These are phyloP conservation scores for Poecilus cupreus DNA, from an alignment of 2,888 invertebrate species.

Conservation along the genomic window DNA sequence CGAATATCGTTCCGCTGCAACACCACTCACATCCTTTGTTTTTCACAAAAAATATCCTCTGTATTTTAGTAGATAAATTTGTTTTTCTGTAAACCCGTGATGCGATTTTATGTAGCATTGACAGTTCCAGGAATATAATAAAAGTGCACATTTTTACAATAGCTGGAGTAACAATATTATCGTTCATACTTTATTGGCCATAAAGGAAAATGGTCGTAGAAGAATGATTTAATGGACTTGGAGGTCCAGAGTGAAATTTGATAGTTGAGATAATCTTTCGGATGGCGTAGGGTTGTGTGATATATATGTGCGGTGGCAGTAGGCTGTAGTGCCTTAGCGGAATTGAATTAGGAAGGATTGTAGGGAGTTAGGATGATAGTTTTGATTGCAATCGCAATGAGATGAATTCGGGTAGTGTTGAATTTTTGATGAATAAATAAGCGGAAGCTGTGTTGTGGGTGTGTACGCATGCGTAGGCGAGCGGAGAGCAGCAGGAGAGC, in stretches of 20 bases:
- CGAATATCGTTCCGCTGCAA: neutral
- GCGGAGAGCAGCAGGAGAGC: neutral
- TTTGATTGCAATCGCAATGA: neutral
- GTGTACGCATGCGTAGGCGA: constrained; percentile 53
- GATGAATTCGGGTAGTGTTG: neutral
- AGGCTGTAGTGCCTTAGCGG: neutral
- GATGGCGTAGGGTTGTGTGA: neutral
- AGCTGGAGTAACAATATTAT: neutral
- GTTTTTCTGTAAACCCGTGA: neutral
- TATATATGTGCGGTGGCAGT: neutral
- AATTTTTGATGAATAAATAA: constrained; percentile 35
- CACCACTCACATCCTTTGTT: constrained; percentile 4
- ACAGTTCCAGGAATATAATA: neutral
- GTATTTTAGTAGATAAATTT: neutral
- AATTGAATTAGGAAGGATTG: neutral
- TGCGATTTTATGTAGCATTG: constrained; percentile 1
- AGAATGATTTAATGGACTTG: neutral
- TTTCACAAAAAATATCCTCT: neutral
- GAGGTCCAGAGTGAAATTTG: neutral
- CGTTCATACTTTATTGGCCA: neutral
- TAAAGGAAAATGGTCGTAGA: neutral
- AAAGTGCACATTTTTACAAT: neutral
- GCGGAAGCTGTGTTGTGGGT: constrained; percentile 6
- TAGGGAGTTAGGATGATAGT: neutral
- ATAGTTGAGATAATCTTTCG: neutral